These are phyloP conservation scores for human DNA, from an alignment of 2,113 vertebrate species.

Conservation along the genomic window GRCh38 chr17:79382501-79383000, in stretches of 20 bases:
- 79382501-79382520: background rate
- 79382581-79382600: background rate
- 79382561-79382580: accelerated
- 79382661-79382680: background rate
- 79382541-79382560: no score
- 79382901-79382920: background rate
- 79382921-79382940: accelerated
- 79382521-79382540: background rate
- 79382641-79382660: accelerated
- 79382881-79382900: accelerated
- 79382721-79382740: accelerated
- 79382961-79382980: background rate
- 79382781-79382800: background rate
- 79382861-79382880: background rate
- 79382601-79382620: background rate
- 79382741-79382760: accelerated
- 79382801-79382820: accelerated
- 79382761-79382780: no score
- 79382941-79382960: no score
- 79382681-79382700: background rate
- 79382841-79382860: accelerated
- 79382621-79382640: background rate
- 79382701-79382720: no score
- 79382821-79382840: accelerated
- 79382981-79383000: background rate